phyloP scores from a whole-genome alignment of 30 jellyfish, hydroid and myxozoan species.

The Mastigias papua region DNA sequence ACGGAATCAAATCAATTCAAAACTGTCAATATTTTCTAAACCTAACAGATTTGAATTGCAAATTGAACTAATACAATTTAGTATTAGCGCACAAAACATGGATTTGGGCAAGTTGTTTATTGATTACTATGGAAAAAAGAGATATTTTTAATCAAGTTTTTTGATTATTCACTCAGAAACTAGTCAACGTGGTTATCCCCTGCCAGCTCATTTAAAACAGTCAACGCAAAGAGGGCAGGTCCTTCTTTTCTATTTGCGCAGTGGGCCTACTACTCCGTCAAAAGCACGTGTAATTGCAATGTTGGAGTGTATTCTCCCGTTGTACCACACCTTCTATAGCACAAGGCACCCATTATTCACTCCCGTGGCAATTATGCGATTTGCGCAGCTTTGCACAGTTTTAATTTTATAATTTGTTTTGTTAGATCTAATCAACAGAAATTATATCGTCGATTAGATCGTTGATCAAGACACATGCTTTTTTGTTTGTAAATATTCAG shows the following conservation, averaged over 20 bases:
- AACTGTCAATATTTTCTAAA: neutral
- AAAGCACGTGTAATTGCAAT: neutral
- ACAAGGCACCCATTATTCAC: neutral
- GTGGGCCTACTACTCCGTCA: neutral
- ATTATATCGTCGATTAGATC: neutral
- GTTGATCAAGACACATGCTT: neutral
- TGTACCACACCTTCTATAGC: neutral
- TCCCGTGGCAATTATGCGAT: neutral
- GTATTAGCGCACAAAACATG: neutral
- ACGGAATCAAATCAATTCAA: neutral
- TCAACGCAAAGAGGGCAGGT: conserved; percentile 2
- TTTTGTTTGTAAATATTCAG: neutral
- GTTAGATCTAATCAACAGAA: neutral
- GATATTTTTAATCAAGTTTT: neutral
- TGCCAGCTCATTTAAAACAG: neutral
- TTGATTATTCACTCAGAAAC: neutral
- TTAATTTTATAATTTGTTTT: neutral
- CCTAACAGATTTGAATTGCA: neutral
- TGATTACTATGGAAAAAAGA: neutral
- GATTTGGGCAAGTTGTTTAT: neutral
- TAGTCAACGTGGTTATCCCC: conserved; percentile 5
- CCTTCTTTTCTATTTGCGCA: neutral
- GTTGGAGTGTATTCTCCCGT: neutral
- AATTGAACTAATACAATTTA: neutral
- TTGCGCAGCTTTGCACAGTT: neutral